phyloP scores from a whole-genome alignment of 30 jellyfish, hydroid and myxozoan species.

The Morbakka virulenta region DNA sequence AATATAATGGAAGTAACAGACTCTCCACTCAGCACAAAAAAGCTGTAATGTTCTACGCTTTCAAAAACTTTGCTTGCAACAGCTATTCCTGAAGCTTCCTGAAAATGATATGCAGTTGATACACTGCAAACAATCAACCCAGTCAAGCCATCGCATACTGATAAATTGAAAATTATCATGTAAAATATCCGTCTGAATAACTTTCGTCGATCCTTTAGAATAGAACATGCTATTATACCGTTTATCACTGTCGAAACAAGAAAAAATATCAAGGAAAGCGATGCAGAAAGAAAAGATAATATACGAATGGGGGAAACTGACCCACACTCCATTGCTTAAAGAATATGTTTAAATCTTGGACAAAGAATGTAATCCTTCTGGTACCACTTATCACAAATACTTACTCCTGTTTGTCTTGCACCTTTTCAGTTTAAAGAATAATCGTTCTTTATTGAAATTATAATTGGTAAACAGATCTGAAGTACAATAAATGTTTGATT shows the following conservation, averaged over 20 bases:
- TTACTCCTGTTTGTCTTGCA: too few species aligned
- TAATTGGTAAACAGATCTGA: too few species aligned
- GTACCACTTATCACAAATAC: too few species aligned
- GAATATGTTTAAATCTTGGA: too few species aligned
- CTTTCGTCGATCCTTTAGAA: background rate
- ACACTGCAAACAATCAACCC: background rate
- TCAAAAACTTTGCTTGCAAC: background rate
- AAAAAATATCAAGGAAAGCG: background rate
- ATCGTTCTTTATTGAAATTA: too few species aligned
- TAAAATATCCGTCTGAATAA: constrained; percentile 9
- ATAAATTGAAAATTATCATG: constrained; percentile 22
- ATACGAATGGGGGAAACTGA: background rate
- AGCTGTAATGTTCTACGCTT: background rate
- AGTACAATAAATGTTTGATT: too few species aligned
- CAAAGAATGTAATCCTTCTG: too few species aligned
- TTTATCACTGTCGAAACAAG: background rate
- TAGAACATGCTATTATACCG: background rate
- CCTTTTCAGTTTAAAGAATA: too few species aligned
- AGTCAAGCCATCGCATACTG: background rate
- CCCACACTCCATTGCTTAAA: background rate
- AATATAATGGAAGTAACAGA: constrained; percentile 20
- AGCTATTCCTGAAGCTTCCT: background rate
- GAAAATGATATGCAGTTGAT: background rate
- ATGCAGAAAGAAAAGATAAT: background rate
- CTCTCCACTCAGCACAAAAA: constrained; percentile 10